Evolutionary conservation across 2,797 vertebrate species (phyloP), one percentile per base, ranked within the genome.

Genomic region (Antrozous pallidus): DNA sequence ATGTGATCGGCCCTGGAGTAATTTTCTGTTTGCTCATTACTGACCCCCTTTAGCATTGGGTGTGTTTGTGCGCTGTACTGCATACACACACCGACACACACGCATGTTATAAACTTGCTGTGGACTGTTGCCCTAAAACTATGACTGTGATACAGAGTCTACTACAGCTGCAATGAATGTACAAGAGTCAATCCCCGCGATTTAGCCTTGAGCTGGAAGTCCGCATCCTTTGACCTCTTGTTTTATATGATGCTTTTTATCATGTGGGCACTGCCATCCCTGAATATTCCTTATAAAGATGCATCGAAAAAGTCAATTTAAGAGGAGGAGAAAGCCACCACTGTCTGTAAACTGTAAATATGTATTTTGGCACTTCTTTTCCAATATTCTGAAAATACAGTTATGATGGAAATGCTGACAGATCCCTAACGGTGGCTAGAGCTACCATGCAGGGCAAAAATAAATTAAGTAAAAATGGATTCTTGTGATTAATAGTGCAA

Each of bases 311-410:
- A 85, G 42, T 93, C 56, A 22, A 70, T 95, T 96, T 95, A 67
- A 88, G 94, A 92, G 92, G 90, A 96, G 93, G 92, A 94, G 96
- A 95, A 95, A 97, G 94, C 84, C 87, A 92, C 96, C 56, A 0
- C 65, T 95, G 93, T 97, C 92, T 95, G 84, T 96, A 95, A 96
- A 95, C 83, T 97, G 88, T 96, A 97, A 97, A 96, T 97, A 96
- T 94, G 79, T 94, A 79, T 95, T 88, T 97, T 94, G 92, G 93
- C 95, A 79, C 92, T 96, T 95, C 85, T 93, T 92, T 47, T 90
- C n/a, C 91, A 92, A 9, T 81, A 82, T 95, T 63, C 83, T 93
- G 91, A 96, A 98, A 97, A 85, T 45, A 84, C 84, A 6, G 0
- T 94, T 79, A 36, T 0, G 0, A 87, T 96, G 80, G 96, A 97